A percentile compares a stretch with the other conserved stretches of the same genome.
Conservation (phyloP, 1,140 invertebrate species). For the Cecropterus lyciades region DNA sequence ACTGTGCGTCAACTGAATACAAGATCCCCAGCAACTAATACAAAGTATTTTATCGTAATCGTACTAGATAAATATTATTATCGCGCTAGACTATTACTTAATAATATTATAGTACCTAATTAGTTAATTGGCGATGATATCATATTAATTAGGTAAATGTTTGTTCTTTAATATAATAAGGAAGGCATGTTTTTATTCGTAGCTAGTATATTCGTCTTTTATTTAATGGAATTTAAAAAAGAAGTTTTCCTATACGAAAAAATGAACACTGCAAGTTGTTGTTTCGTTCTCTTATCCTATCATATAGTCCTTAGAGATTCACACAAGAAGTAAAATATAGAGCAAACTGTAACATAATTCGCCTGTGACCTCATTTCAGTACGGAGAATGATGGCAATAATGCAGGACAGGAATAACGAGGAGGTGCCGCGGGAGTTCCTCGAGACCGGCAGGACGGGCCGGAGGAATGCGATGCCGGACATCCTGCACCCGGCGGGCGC, state of each 20-base stretch:
- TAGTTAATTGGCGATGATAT: slow-evolving; percentile 1
- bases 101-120: neutral
- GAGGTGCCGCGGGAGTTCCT: slow-evolving; percentile 88
- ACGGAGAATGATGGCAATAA: slow-evolving; percentile 84
- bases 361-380: slow-evolving; percentile 57
- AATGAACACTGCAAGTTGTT: too few relatives aligned
- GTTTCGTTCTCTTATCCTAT: too few relatives aligned
- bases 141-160: neutral
- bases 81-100: slow-evolving; percentile 4
- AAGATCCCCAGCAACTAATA: neutral
- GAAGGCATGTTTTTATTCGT: neutral
- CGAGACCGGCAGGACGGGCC: slow-evolving; percentile 90
- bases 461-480: slow-evolving; percentile 92
- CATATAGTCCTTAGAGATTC: neutral
- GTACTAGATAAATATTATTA: neutral
- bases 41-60: neutral
- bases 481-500: slow-evolving; percentile 87
- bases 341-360: neutral
- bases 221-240: too few relatives aligned
- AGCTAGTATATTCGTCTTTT: too few relatives aligned
- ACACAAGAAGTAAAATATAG: neutral
- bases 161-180: neutral
- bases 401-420: slow-evolving; percentile 80
- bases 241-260: too few relatives aligned
- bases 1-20: slow-evolving; percentile 8